A percentile compares a stretch with the other conserved stretches of the same genome.
These are phyloP conservation scores for Zoanthus sansibaricus DNA, from an alignment of 92 coral and sea anemone species.

Conservation along the genomic window DNA sequence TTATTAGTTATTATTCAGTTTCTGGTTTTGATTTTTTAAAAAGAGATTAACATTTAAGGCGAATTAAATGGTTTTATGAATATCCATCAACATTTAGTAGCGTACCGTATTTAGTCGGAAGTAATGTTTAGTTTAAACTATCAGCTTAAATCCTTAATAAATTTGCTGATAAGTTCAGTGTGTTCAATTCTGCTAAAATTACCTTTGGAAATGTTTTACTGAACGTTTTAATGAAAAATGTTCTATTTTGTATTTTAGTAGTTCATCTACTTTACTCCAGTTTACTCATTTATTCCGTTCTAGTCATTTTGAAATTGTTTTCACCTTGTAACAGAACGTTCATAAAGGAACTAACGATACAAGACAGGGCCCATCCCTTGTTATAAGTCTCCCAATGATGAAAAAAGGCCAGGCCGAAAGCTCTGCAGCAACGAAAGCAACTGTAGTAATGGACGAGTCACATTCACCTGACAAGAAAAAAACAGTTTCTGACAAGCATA, in stretches of 20 bases:
- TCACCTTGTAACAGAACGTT: neutral
- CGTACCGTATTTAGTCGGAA: no score
- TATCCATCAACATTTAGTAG: no score
- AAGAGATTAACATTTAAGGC: no score
- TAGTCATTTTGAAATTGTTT: neutral
- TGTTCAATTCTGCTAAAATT: no score
- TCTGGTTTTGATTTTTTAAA: no score
- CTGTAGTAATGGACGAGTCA: slow-evolving; percentile 19
- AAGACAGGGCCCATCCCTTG: slow-evolving; percentile 31
- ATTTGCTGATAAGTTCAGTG: no score
- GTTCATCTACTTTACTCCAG: neutral
- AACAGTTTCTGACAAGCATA: neutral
- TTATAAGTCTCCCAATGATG: slow-evolving; percentile 31
- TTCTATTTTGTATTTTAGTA: neutral
- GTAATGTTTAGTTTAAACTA: no score
- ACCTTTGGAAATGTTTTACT: no score
- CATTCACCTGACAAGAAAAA: slow-evolving; percentile 2
- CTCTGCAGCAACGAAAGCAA: neutral
- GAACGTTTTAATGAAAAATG: no score
- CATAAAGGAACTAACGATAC: slow-evolving; percentile 1
- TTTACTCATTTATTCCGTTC: neutral
- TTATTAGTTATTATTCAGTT: no score
- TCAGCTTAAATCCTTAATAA: no score
- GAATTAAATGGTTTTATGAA: no score
- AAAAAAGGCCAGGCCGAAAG: slow-evolving; percentile 20